These are phyloP conservation scores for Heteromormyrus szaboi DNA, from an alignment of 2,797 vertebrate species.

Conservation along the genomic window DNA sequence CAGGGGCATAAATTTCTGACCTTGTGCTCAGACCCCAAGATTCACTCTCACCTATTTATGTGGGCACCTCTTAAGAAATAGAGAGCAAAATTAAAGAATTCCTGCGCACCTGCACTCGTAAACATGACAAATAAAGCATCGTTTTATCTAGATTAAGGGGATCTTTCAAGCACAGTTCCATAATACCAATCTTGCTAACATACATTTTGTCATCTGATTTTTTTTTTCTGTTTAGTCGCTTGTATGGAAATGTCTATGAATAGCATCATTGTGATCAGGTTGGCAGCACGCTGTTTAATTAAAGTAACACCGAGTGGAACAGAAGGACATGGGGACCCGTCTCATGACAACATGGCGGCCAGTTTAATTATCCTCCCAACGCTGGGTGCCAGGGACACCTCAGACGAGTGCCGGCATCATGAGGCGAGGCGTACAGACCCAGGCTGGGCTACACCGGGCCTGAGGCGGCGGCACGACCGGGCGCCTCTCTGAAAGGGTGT, in stretches of 20 bases:
- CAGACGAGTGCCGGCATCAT: background rate
- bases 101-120: background rate
- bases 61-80: background rate
- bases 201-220: background rate
- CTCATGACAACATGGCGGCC: constrained; percentile 5
- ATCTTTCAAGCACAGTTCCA: background rate
- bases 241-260: background rate
- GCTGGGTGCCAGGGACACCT: background rate
- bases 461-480: background rate
- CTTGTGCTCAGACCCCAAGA: background rate
- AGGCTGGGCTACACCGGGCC: too few relatives aligned
- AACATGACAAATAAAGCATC: background rate
- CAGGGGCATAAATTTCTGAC: background rate
- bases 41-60: background rate
- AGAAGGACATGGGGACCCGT: background rate
- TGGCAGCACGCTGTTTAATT: constrained; percentile 13
- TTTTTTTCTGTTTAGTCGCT: background rate
- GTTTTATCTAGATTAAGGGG: background rate
- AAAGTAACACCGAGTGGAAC: background rate
- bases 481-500: background rate
- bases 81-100: background rate
- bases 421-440: background rate
- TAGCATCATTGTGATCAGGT: background rate
- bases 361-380: background rate
- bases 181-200: background rate